These are phyloP conservation scores for Heliconius sara DNA, from an alignment of 2,888 invertebrate species.

Conservation along the genomic window DNA sequence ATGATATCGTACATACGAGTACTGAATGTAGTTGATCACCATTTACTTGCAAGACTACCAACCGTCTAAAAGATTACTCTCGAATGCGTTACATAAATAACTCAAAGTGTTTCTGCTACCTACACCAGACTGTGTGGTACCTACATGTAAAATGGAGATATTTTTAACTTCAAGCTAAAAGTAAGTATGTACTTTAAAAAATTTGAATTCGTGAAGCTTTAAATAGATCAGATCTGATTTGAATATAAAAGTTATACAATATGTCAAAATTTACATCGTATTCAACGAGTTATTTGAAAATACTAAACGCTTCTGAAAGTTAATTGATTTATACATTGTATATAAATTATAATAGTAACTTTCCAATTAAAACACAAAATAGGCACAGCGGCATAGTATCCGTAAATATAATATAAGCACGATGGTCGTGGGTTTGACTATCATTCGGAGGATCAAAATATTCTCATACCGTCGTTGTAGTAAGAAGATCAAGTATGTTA, in stretches of 20 bases:
- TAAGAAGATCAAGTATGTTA: too few species aligned
- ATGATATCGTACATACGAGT: neutral
- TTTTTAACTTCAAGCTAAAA: conserved; percentile 6
- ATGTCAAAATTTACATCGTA: neutral
- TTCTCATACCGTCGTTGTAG: too few species aligned
- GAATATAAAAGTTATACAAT: neutral
- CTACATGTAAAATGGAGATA: conserved; percentile 16
- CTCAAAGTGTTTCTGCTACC: conserved; percentile 19
- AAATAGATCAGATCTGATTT: neutral
- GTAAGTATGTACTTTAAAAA: neutral
- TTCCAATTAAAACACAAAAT: too few species aligned
- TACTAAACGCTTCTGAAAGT: too few species aligned
- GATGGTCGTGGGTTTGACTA: too few species aligned
- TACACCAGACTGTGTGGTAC: conserved; percentile 20
- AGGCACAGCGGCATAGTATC: too few species aligned
- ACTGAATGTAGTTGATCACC: neutral
- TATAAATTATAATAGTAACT: too few species aligned
- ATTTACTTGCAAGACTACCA: conserved; percentile 8
- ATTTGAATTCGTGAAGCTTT: neutral
- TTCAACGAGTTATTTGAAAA: too few species aligned
- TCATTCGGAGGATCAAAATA: too few species aligned
- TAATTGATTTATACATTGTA: too few species aligned
- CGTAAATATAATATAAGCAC: too few species aligned
- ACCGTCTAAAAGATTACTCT: conserved; percentile 16
- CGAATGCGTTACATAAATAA: conserved; percentile 25